Percentiles rank a stretch among this genome's conserved stretches.
These are phyloP conservation scores for Thymallus thymallus DNA, from an alignment of 2,113 vertebrate genomes.

Conservation along the genomic window DNA sequence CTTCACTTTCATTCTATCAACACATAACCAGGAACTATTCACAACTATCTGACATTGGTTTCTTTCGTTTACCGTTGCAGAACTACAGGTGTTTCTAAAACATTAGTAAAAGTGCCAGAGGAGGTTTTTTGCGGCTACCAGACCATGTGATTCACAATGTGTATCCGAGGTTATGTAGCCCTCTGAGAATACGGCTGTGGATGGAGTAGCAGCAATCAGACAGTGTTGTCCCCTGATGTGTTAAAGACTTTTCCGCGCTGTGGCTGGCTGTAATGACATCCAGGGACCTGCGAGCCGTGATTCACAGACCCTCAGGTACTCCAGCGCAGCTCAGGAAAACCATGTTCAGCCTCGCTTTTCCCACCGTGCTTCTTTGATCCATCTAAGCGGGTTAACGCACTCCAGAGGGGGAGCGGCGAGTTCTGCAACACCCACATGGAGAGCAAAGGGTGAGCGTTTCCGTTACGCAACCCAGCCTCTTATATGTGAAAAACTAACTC, in stretches of 20 bases:
- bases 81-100: no score
- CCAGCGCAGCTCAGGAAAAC: conserved; percentile 56
- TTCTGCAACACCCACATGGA: conserved; percentile 72
- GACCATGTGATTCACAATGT: no score
- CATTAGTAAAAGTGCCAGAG: no score
- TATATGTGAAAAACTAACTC: conserved; percentile 65
- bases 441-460: conserved; percentile 73
- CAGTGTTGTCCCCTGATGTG: conserved; percentile 37
- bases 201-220: background rate
- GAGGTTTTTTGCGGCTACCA: no score
- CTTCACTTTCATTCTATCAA: no score
- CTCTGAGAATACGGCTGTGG: background rate
- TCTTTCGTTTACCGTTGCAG: no score
- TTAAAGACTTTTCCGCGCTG: conserved; percentile 53
- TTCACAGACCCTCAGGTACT: conserved; percentile 63
- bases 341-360: conserved; percentile 37
- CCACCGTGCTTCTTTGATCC: conserved; percentile 65
- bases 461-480: conserved; percentile 72
- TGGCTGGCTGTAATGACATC: conserved; percentile 64
- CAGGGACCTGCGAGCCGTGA: conserved; percentile 56
- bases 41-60: no score
- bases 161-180: background rate
- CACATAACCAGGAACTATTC: no score
- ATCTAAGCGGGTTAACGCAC: conserved; percentile 71
- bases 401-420: conserved; percentile 53